Evolutionary conservation across 2,888 invertebrate genomes (phyloP), one percentile per base, ranked within the genome.

Genomic region (Dioctria rufipes): DNA sequence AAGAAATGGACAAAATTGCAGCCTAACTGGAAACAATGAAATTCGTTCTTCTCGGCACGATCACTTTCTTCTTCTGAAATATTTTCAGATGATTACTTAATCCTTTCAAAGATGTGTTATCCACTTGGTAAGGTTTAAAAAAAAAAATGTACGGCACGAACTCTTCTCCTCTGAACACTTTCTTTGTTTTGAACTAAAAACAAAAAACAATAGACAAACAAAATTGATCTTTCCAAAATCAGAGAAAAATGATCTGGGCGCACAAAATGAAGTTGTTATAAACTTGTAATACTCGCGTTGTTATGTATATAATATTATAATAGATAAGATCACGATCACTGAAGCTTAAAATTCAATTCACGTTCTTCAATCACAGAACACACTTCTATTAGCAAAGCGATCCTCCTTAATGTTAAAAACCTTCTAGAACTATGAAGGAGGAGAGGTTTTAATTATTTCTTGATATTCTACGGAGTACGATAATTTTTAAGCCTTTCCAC

Each of bases 311-410:
- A 25, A 25, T 25, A 25, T 13, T 60, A 25, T n/a, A 60, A 60
- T n/a, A 60, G 25, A 60, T 60, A 8, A 9, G 60, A 60, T 60
- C 60, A 60, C 60, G 60, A 60, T n/a, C 60, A 60, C 60, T 60
- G 25, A 60, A 51, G 9, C 39, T 9, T 67, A 43, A 71, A 71
- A 25, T 25, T 25, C 71, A 51, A 71, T 71, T 58, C 75, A 75
- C 75, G 75, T 60, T 61, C 60, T 71, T 71, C 71, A 25, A 25
- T 25, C 25, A 25, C 25, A 71, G 51, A 39, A 39, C 71, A 71
- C 51, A 71, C 71, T 54, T 46, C 25, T 54, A 3, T 37, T 67
- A 46, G 67, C 67, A 43, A 25, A 43, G 67, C 43, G 40, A 42
- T 42, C 65, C 42, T 65, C 67, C 46, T 8, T 46, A 8, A 46